Evolutionary conservation across 2,888 invertebrate genomes (phyloP).

Genomic region (Pristionchus exspectatus): DNA sequence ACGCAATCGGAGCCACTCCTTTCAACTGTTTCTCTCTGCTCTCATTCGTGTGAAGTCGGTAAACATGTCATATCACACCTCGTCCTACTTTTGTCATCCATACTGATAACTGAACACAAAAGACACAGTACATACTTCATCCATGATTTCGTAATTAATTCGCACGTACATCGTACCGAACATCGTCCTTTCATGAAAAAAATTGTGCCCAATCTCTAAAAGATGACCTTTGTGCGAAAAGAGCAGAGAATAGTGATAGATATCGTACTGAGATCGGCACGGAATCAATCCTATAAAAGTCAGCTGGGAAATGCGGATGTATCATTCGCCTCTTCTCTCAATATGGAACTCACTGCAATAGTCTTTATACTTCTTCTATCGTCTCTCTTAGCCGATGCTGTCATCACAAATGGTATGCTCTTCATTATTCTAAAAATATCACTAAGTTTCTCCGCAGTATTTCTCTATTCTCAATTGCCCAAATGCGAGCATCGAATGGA

Average conservation of each 20-base stretch:
- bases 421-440: too few relatives aligned
- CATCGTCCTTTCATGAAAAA: background rate
- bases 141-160: background rate
- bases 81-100: background rate
- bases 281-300: background rate
- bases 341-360: too few relatives aligned
- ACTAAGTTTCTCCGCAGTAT: background rate
- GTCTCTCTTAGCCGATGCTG: too few relatives aligned
- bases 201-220: background rate
- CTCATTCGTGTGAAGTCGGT: background rate
- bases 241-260: background rate
- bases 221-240: background rate
- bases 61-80: background rate
- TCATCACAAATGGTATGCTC: too few relatives aligned
- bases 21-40: background rate
- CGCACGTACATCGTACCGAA: background rate
- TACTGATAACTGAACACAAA: background rate
- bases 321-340: background rate
- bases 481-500: constrained; percentile 9
- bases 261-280: background rate
- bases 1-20: background rate
- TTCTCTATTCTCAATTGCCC: background rate
- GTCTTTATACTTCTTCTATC: too few relatives aligned
- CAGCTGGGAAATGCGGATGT: background rate
- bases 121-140: background rate